Base-by-base conservation (phyloP, 2,888 invertebrate genomes). In the Nomada lathburiana region DNA sequence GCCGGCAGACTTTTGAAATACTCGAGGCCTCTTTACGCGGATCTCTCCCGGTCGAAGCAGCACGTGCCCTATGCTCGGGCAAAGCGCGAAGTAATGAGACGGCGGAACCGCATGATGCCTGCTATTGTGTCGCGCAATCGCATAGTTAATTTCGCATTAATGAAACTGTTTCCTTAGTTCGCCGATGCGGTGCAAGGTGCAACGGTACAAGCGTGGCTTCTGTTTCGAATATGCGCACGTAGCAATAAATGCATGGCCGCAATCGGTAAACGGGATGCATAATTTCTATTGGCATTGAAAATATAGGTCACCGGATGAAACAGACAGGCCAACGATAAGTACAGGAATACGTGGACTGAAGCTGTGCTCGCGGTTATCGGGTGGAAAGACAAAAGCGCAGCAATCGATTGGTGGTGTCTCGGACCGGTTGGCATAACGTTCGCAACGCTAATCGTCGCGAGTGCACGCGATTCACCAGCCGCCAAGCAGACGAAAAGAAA, bases 1-100 rank as follows among this genome's bases (percentile, higher is more conserved):
- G 67, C 64, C 59, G 73, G 20, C 57, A 71, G 78, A 62, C 81
- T 74, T 81, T 81, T 81, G 36, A 83, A 86, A 86, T 69, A 60
- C 57, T 52, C 75, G 72, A 63, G 76, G 9, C 65, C 73, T 64
- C 83, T 86, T 77, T 65, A 63, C 64, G 59, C 23, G 72, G 74
- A 80, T 86, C 86, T 85, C 71, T 65, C 63, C 63, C 60, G 63
- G 47, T 23, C 76, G 57, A 57, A 57, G 63, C 62, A 52, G 53
- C 60, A 50, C 57, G 76, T 68, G 63, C 71, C 73, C 78, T 57
- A 52, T 53, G 60, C 47, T 64, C 57, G 26, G 50, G 23, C 60
- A 65, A 67, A 80, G 26, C 65, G 74, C 73, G 62, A 70, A 50
- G 60, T 44, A 80, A 82, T 65, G 70, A 82, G 74, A 20, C 50